Conservation (phyloP, 2,113 vertebrate species). For the Burhinus bistriatus region DNA sequence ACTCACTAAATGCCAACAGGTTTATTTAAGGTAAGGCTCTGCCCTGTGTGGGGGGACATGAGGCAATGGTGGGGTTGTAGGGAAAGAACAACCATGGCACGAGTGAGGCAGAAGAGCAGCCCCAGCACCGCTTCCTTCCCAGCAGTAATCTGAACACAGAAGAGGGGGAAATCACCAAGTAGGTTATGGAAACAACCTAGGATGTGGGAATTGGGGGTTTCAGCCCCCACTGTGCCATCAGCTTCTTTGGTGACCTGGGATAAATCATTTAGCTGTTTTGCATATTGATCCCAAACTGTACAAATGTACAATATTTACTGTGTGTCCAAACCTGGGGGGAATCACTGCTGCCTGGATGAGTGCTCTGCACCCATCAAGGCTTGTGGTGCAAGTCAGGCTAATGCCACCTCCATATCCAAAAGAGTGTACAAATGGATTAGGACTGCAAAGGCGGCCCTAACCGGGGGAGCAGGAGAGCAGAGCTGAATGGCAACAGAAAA, state of each 20-base stretch:
- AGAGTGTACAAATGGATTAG: neutral
- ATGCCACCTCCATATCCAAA: too few species aligned
- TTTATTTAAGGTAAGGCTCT: slow-evolving; percentile 32
- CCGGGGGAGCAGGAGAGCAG: neutral
- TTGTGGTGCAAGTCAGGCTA: too few species aligned
- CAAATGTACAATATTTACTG: too few species aligned
- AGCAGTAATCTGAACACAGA: neutral
- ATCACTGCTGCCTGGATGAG: too few species aligned
- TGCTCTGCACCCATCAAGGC: too few species aligned
- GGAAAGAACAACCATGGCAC: neutral
- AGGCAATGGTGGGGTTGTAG: neutral
- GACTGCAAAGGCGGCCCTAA: neutral
- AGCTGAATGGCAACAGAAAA: neutral
- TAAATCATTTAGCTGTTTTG: neutral
- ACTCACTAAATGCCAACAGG: neutral
- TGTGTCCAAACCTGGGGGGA: too few species aligned
- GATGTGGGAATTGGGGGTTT: neutral
- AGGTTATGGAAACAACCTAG: neutral
- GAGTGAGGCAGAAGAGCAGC: neutral
- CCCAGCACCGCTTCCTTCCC: neutral
- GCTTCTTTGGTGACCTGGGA: neutral
- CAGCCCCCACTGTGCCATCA: neutral
- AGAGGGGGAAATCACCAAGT: neutral
- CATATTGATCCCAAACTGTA: too few species aligned
- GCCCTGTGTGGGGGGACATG: neutral